phyloP scores from a whole-genome alignment of 1,140 invertebrate species.

The Papilio xuthus region DNA sequence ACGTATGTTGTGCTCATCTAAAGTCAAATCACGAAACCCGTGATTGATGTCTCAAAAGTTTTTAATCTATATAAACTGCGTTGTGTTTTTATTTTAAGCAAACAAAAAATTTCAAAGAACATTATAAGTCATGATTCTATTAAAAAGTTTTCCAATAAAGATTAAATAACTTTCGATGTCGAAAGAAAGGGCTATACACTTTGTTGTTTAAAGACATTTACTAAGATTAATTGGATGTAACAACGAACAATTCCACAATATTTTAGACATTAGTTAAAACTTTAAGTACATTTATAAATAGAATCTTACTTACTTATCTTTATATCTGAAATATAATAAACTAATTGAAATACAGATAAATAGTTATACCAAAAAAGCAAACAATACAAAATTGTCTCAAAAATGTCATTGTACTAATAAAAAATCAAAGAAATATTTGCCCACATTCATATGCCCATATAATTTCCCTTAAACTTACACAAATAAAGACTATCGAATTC shows the following conservation, averaged over 20 bases:
- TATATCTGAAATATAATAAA: not conserved
- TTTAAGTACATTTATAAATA: not conserved
- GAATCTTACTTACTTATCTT: too few species aligned
- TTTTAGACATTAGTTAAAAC: not conserved
- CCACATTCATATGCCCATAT: too few species aligned
- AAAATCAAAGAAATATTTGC: too few species aligned
- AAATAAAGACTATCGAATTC: not conserved
- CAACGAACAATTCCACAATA: not conserved
- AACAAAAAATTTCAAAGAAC: constrained; percentile 11
- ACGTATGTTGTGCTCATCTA: not conserved
- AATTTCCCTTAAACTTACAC: not conserved
- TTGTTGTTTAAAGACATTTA: constrained; percentile 2
- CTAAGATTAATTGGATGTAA: not conserved
- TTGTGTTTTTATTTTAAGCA: constrained; percentile 6
- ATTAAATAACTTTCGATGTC: constrained; percentile 27
- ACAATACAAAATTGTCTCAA: too few species aligned
- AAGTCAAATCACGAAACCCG: not conserved
- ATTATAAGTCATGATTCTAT: constrained; percentile 28
- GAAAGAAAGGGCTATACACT: not conserved
- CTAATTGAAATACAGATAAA: not conserved
- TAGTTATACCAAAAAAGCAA: too few species aligned
- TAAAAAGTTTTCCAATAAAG: constrained; percentile 30
- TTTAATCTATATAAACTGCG: not conserved
- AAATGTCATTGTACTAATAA: too few species aligned
- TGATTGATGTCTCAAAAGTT: constrained; percentile 14